Evolutionary conservation across 2,888 invertebrate species (phyloP).

Genomic region (Platycheirus albimanus): DNA sequence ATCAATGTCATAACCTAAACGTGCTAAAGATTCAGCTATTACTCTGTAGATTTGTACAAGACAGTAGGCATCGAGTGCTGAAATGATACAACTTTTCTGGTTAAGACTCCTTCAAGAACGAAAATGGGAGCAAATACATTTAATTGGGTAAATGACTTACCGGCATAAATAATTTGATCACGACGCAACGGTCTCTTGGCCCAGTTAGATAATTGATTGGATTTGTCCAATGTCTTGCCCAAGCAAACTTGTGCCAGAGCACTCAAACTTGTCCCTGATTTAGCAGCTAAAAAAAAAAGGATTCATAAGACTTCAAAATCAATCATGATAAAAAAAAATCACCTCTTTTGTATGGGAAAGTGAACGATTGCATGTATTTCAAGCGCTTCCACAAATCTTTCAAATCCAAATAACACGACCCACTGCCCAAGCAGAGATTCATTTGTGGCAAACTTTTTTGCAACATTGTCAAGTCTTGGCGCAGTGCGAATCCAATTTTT

Average conservation of each 20-base stretch:
- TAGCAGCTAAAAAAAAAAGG: conserved; percentile 78
- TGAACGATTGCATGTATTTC: conserved; percentile 83
- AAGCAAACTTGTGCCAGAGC: conserved; percentile 90
- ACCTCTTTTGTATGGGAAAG: conserved; percentile 84
- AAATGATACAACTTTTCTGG: too few species aligned
- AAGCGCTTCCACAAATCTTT: conserved; percentile 85
- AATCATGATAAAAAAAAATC: not conserved
- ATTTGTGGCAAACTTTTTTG: conserved; percentile 84
- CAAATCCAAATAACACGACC: conserved; percentile 85
- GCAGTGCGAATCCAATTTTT: conserved; percentile 86
- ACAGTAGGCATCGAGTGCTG: conserved; percentile 94
- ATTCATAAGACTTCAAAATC: not conserved
- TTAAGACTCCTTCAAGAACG: too few species aligned
- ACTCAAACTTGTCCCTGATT: conserved; percentile 87
- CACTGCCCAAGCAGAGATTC: conserved; percentile 78
- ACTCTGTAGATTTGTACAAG: conserved; percentile 90
- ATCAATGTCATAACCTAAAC: conserved; percentile 79
- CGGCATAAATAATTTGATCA: conserved; percentile 91
- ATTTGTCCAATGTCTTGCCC: conserved; percentile 90
- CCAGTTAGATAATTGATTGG: conserved; percentile 97
- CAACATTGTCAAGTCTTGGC: conserved; percentile 85
- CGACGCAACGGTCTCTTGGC: conserved; percentile 90
- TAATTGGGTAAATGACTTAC: conserved; percentile 78
- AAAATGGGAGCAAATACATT: not conserved
- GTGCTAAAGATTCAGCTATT: conserved; percentile 81